These are phyloP conservation scores for Bubo bubo DNA, from an alignment of 2,113 vertebrate species.

Conservation along the genomic window DNA sequence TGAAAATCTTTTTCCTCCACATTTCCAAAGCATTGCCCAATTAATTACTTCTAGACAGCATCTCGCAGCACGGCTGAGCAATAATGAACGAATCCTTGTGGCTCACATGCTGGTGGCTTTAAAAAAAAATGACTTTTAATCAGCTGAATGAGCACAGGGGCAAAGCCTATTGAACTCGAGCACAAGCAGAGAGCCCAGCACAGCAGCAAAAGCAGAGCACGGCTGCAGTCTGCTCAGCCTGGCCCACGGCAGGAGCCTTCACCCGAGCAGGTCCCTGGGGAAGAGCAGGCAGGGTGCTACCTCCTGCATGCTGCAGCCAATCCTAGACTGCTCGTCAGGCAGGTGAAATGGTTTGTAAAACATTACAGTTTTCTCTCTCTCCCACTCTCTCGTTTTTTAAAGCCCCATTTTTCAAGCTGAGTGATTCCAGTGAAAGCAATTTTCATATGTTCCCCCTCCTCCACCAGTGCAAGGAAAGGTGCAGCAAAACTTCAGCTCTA, in stretches of 20 bases:
- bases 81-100: slow-evolving; percentile 72
- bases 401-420: slow-evolving; percentile 19
- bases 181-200: slow-evolving; percentile 7
- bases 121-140: slow-evolving; percentile 74
- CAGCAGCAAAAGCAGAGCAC: neutral
- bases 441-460: neutral
- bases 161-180: slow-evolving; percentile 70
- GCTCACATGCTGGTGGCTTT: slow-evolving; percentile 74
- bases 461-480: neutral
- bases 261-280: neutral
- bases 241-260: slow-evolving; percentile 45
- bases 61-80: slow-evolving; percentile 74
- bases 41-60: slow-evolving; percentile 74
- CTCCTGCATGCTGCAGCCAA: neutral
- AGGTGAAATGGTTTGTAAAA: slow-evolving; percentile 39
- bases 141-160: slow-evolving; percentile 73
- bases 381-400: neutral
- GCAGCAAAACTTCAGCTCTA: neutral
- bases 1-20: slow-evolving; percentile 62
- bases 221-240: neutral
- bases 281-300: neutral
- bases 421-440: neutral
- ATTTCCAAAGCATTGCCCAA: slow-evolving; percentile 71
- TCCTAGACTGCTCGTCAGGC: neutral
- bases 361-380: neutral